These are phyloP conservation scores for Microplitis deprimator DNA, from an alignment of 2,888 invertebrate species.

Conservation along the genomic window DNA sequence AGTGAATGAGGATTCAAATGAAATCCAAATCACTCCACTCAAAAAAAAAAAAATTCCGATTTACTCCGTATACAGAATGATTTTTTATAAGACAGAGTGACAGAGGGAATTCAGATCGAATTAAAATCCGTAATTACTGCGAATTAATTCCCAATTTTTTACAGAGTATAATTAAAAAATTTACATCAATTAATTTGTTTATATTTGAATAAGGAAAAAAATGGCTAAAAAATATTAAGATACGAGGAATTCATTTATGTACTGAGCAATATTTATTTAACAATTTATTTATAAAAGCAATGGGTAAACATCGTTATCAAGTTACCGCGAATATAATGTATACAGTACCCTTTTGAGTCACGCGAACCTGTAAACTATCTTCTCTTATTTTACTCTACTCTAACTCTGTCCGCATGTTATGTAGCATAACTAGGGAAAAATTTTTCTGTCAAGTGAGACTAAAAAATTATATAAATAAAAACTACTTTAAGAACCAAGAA, in stretches of 20 bases:
- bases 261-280: background rate
- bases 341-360: slow-evolving; percentile 9
- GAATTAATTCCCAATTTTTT: too few relatives aligned
- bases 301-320: slow-evolving; percentile 12
- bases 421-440: background rate
- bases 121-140: too few relatives aligned
- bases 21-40: too few relatives aligned
- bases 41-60: too few relatives aligned
- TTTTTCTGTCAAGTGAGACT: slow-evolving; percentile 18
- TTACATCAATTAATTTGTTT: background rate
- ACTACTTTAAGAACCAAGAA: slow-evolving; percentile 2
- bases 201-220: background rate
- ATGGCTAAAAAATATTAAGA: background rate
- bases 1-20: too few relatives aligned
- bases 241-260: background rate
- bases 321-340: slow-evolving; percentile 12
- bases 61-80: too few relatives aligned
- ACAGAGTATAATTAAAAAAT: background rate
- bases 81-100: too few relatives aligned
- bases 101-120: too few relatives aligned
- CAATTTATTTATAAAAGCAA: background rate
- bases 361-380: slow-evolving; percentile 28
- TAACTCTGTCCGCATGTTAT: background rate
- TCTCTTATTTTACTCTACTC: background rate
- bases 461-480: slow-evolving; percentile 6